Base-by-base conservation (phyloP, 2,888 invertebrate species). In the Galerucella nymphaeae region DNA sequence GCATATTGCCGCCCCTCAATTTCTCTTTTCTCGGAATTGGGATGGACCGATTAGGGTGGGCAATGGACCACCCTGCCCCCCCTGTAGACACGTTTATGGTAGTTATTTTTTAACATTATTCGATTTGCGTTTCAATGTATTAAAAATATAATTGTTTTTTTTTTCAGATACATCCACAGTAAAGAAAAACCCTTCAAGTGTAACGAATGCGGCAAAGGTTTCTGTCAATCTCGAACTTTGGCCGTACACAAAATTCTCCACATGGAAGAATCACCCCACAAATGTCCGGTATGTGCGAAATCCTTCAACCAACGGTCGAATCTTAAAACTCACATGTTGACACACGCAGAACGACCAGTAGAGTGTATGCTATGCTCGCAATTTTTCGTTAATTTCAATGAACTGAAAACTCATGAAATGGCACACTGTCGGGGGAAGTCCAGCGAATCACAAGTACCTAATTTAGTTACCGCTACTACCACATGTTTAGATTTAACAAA, bases 131-230 rank as follows among this genome's bases (percentile, higher is more conserved):
- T 14, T 38, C 64, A 42, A 20, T 68, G 38, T 64, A 23, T 16
- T 59, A 58, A 55, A 42, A 23, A 14, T 48, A 45, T 65, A 45
- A 71, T 59, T n/a, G n/a, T n/a, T 76, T 79, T 75, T 83, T 75
- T 83, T 88, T 89, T 71, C 89, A 96, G 96, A 85, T 99, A 98
- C 88, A 99, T 98, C 78, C 99, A 99, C 88, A 96, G 96, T 78
- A 98, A 98, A 85, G 97, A 98, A 87, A 99, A 99, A 86, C 99
- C 99, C 0, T 99, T 98, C 88, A 98, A 97, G 85, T 99, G 99
- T 87, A 91, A 91, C 4, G 95, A 97, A 82, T 99, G 99, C 86
- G 97, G 97, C 59, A 99, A 99, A 88, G 99, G 99, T 6, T 99
- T 99, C 88, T 99, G 99, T 86, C 99, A 99, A 85, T 96, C 96